phyloP scores from a whole-genome alignment of 1,140 invertebrate species.

The Drosophila ohnishii region DNA sequence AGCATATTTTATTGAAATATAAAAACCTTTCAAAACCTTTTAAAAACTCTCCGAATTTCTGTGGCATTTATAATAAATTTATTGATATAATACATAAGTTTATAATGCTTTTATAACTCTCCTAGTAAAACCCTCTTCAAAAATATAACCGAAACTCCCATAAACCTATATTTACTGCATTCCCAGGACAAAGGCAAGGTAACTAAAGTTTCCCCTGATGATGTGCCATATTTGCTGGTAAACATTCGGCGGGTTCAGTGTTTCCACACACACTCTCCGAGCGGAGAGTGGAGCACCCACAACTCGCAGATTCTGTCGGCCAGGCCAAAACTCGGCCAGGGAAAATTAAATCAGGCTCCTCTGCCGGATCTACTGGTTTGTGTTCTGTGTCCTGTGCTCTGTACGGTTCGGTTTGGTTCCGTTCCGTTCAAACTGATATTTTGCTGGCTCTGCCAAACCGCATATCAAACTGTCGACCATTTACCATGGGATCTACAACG shows the following conservation, averaged over 20 bases:
- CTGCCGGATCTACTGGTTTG: not conserved
- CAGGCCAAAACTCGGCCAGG: slow-evolving; percentile 55
- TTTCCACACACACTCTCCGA: not conserved
- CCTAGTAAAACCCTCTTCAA: not conserved
- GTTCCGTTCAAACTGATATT: slow-evolving; percentile 69
- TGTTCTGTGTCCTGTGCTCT: not conserved
- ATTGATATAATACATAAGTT: not conserved
- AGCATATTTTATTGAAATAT: too few relatives aligned
- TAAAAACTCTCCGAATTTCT: too few relatives aligned
- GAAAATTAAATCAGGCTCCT: slow-evolving; percentile 71
- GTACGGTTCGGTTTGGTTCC: slow-evolving; percentile 10
- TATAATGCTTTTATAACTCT: not conserved
- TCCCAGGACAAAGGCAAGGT: not conserved
- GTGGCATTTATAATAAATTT: too few relatives aligned
- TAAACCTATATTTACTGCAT: not conserved
- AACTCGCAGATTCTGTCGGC: slow-evolving; percentile 14
- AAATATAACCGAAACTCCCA: not conserved
- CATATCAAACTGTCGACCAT: slow-evolving; percentile 81
- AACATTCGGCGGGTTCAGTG: slow-evolving; percentile 8
- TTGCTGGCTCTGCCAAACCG: slow-evolving; percentile 78
- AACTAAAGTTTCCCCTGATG: slow-evolving; percentile 11
- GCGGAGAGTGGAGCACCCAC: slow-evolving; percentile 1
- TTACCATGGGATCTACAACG: slow-evolving; percentile 70
- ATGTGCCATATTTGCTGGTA: slow-evolving; percentile 20
- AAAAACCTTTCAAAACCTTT: too few relatives aligned